Evolutionary conservation across 1,140 invertebrate species (phyloP), one percentile per base, ranked within the genome.

Genomic region (Melanaphis sacchari): DNA sequence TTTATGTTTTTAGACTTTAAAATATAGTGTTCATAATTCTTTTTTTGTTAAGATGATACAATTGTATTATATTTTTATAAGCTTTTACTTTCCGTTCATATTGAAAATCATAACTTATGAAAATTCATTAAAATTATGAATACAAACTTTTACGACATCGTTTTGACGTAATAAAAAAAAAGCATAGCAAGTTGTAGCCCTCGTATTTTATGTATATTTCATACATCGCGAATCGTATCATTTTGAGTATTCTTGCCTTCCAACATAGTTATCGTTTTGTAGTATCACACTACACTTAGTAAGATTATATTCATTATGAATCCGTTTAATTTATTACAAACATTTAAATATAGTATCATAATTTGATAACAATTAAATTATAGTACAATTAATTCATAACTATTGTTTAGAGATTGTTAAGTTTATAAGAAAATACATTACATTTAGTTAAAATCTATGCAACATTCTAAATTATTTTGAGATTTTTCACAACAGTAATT

Each of bases 261-360:
- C 15, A 43, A 41, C 40, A 9, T 43, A 85, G 43, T 85, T 24
- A 85, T 85, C 22, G 40, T 84, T n/a, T n/a, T n/a, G n/a, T n/a
- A 84, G 38, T 41, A 84, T 7, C 4, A 84, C 82, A 41, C 7
- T 9, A 38, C 82, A 26, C 82, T 41, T n/a, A n/a, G n/a, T n/a
- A n/a, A n/a, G 24, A 18, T 85, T 66, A 3, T 85, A 43, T 40
- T 41, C 40, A 41, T 22, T 31, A 6, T 41, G 26, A 40, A 41
- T 15, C 40, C 82, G 9, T 85, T 85, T 40, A 26, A 31, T 85
- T 43, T 85, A 85, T 43, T 40, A 85, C 82, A 11, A 8, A 85
- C 40, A 85, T 85, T 85, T 85, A 85, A 84, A 43, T 85, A 31
- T 31, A 85, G 40, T 85, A 85, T 85, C 31, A 31, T 85, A 82